Evolutionary conservation across 2,888 invertebrate species (phyloP).

Genomic region (Meganola albula): DNA sequence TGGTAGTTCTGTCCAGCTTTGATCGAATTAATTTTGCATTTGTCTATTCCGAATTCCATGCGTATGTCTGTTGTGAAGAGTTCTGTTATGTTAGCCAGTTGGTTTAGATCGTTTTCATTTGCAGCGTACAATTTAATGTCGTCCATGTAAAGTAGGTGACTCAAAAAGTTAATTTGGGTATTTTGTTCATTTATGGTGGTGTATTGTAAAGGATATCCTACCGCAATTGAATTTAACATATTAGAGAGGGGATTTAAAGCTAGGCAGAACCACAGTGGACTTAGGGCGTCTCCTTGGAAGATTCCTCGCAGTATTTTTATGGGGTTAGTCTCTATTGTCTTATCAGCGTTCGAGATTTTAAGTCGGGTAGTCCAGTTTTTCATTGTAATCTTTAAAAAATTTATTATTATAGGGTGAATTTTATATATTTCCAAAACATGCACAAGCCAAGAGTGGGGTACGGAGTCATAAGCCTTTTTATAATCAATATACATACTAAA

Average conservation of each 20-base stretch:
- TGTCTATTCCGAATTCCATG: conserved; percentile 17
- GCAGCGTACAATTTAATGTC: conserved; percentile 7
- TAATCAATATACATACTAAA: conserved; percentile 14
- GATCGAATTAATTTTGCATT: conserved; percentile 14
- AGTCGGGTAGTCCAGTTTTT: not conserved
- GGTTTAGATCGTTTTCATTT: conserved; percentile 4
- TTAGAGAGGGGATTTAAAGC: conserved; percentile 14
- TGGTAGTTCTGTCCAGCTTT: not conserved
- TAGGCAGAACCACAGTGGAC: conserved; percentile 15
- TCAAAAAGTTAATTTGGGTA: too few species aligned
- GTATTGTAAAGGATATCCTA: conserved; percentile 7
- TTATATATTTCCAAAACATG: not conserved
- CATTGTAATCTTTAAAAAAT: not conserved
- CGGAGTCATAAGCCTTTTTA: conserved; percentile 8
- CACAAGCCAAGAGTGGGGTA: not conserved
- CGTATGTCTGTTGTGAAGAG: not conserved
- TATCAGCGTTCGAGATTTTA: not conserved
- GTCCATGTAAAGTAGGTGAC: too few species aligned
- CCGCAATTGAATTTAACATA: not conserved
- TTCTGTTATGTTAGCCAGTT: not conserved
- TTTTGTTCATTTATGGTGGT: not conserved
- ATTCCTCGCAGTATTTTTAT: not conserved
- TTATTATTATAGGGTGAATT: not conserved
- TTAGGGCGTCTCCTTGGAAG: conserved; percentile 4
- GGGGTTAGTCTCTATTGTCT: not conserved